Conservation (phyloP, 2,888 invertebrate genomes). For the Diarsia mendica region DNA sequence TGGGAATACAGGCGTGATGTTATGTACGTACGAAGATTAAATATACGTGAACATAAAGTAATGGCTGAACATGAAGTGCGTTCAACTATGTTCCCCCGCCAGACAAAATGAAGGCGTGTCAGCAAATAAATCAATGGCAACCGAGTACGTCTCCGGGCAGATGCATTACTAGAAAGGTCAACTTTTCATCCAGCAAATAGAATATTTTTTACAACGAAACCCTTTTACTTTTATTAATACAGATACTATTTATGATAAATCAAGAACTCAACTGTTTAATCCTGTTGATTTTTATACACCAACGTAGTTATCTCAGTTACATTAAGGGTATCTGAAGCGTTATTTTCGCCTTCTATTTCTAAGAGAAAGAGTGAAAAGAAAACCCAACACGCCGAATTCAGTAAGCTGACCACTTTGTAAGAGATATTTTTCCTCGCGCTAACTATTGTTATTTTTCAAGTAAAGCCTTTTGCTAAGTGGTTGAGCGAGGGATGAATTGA, state of each 20-base stretch:
- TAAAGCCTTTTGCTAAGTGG: slow-evolving; percentile 59
- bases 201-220: slow-evolving; percentile 12
- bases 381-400: slow-evolving; percentile 26
- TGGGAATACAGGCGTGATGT: too few relatives aligned
- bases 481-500: slow-evolving; percentile 57
- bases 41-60: background rate
- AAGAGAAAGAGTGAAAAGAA: slow-evolving; percentile 26
- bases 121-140: slow-evolving; percentile 44
- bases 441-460: slow-evolving; percentile 61
- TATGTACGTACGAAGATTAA: background rate
- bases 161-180: slow-evolving; percentile 27
- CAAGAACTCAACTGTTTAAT: slow-evolving; percentile 11
- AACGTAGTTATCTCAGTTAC: slow-evolving; percentile 5
- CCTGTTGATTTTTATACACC: slow-evolving; percentile 8
- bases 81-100: slow-evolving; percentile 7
- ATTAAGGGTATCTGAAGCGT: slow-evolving; percentile 13
- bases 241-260: slow-evolving; percentile 24
- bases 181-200: slow-evolving; percentile 17
- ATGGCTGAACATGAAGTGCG: slow-evolving; percentile 9
- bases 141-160: slow-evolving; percentile 10
- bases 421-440: slow-evolving; percentile 46
- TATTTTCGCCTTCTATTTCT: slow-evolving; percentile 32
- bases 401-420: slow-evolving; percentile 53
- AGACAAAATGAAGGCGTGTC: slow-evolving; percentile 20
- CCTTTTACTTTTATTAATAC: slow-evolving; percentile 27